Evolutionary conservation across 2,797 vertebrate species (phyloP), one percentile per base, ranked within the genome.

Genomic region (Pseudochaenichthys georgianus): DNA sequence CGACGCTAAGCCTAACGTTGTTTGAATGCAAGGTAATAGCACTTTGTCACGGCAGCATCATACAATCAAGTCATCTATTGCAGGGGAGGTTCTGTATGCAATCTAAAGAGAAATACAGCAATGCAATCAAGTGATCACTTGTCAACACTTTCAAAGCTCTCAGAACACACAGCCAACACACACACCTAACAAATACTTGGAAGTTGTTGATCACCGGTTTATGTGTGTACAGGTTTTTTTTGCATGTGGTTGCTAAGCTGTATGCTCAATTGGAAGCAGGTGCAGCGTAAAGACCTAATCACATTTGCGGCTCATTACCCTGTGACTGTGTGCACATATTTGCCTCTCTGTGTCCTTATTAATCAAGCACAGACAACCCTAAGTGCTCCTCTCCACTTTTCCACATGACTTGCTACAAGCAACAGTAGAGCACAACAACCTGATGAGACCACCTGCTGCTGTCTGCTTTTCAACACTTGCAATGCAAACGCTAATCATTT

Each of bases 261-360:
- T 83, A 81, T 77, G 91, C 91, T 93, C 91, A 89, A 93, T 93
- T 94, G 93, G 93, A 89, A 87, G 92, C 93, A 94, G 93, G 92
- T 94, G 93, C 92, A 83, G 92, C 90, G 88, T 94, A 91, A 93
- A 94, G 93, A 91, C 90, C 92, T 92, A 93, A 93, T 94, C 92
- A 92, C 92, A 92, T 93, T 93, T 93, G 92, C 88, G 88, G 90
- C 92, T 93, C 92, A 93, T 93, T 93, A 93, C 92, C 90, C 88
- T 51, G 89, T 81, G 88, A 91, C 92, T 92, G 93, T 92, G 92
- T 94, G 92, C 93, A 93, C 93, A 94, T 93, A 94, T 93, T 93
- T 93, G 92, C 92, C 92, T 92, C 91, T 92, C 89, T 88, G 92
- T 92, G 92, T 92, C 92, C 90, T 92, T 93, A 93, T 93, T 93